Evolutionary conservation across 2,797 vertebrate genomes (phyloP).

Genomic region (Forpus xanthops): DNA sequence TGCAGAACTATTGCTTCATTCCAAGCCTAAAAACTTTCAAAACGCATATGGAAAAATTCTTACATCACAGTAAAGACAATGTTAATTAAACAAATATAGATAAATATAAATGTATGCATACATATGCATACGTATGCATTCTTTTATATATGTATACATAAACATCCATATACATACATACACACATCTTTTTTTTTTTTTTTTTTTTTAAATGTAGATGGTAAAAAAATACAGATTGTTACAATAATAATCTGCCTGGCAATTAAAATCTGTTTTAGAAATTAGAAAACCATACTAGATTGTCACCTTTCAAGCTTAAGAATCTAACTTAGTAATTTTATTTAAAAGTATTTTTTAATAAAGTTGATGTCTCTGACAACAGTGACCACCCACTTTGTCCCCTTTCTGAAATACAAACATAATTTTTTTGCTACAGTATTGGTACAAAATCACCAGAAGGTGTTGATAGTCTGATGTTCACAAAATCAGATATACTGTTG

Average conservation of each 20-base stretch:
- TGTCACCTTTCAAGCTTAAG: background rate
- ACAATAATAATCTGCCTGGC: background rate
- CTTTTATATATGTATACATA: background rate
- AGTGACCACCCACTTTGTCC: background rate
- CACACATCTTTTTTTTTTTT: no score
- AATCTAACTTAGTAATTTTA: background rate
- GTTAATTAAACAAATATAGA: background rate
- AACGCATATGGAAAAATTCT: background rate
- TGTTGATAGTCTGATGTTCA: background rate
- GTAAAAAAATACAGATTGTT: background rate
- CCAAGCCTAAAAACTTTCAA: background rate
- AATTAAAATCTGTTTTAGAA: background rate
- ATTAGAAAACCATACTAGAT: background rate
- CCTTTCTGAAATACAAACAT: background rate
- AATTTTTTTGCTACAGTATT: background rate
- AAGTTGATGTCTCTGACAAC: background rate
- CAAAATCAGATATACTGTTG: background rate
- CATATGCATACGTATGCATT: background rate
- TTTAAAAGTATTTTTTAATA: background rate
- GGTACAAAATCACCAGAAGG: background rate
- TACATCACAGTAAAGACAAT: background rate
- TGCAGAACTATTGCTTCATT: background rate
- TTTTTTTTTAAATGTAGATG: background rate
- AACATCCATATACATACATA: background rate
- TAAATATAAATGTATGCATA: background rate